These are phyloP conservation scores for Oligia fasciuncula DNA, from an alignment of 2,888 invertebrate species.

Conservation along the genomic window DNA sequence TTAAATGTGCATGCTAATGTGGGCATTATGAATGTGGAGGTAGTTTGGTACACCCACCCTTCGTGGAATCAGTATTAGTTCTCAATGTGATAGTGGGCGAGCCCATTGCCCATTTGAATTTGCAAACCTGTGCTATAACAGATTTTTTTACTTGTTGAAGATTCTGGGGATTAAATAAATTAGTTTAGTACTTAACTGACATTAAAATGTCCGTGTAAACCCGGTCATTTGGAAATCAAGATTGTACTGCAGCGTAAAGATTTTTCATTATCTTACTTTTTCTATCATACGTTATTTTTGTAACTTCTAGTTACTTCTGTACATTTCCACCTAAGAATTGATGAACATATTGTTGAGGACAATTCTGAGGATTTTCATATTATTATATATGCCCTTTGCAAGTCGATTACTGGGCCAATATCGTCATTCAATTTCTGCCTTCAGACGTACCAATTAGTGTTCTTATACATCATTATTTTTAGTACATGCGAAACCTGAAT, in stretches of 20 bases:
- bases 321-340: too few relatives aligned
- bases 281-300: too few relatives aligned
- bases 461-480: too few relatives aligned
- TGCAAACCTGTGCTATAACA: slow-evolving; percentile 51
- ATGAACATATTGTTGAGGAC: too few relatives aligned
- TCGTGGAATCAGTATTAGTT: slow-evolving; percentile 25
- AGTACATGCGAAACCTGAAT: too few relatives aligned
- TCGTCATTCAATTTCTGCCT: too few relatives aligned
- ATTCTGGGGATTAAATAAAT: neutral
- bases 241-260: too few relatives aligned
- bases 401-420: neutral
- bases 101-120: slow-evolving; percentile 43
- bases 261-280: neutral
- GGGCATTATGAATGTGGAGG: slow-evolving; percentile 49
- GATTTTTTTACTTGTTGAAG: slow-evolving; percentile 34
- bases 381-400: neutral
- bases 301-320: too few relatives aligned
- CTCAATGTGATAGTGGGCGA: slow-evolving; percentile 50
- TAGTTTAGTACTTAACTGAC: too few relatives aligned
- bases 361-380: neutral
- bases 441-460: neutral
- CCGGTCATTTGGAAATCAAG: neutral
- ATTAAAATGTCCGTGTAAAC: too few relatives aligned
- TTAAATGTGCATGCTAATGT: slow-evolving; percentile 40
- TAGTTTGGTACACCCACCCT: slow-evolving; percentile 37